Percentiles rank a stretch among this genome's conserved stretches.
Evolutionary conservation across 2,888 invertebrate species (phyloP).

Genomic region (Erebia ligea): DNA sequence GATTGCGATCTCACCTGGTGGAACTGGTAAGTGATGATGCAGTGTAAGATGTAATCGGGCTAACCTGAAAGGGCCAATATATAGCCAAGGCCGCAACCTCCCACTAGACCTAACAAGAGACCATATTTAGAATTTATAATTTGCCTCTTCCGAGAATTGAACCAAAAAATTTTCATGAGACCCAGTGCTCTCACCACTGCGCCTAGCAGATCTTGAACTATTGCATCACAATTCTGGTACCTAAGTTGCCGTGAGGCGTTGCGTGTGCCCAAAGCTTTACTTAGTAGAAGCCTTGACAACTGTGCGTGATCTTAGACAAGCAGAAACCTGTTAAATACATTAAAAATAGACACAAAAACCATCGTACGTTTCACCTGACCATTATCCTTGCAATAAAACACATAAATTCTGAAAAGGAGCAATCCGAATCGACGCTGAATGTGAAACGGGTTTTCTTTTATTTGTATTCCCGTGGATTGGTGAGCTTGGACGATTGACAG

Average conservation of each 20-base stretch:
- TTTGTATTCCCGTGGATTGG: conserved; percentile 31
- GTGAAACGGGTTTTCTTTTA: conserved; percentile 19
- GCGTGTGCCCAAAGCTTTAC: neutral
- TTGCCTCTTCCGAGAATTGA: too few relatives aligned
- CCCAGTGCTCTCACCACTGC: too few relatives aligned
- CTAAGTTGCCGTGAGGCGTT: neutral
- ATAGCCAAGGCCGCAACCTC: too few relatives aligned
- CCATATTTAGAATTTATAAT: too few relatives aligned
- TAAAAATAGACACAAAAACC: conserved; percentile 1
- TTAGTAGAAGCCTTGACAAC: neutral
- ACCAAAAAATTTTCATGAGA: too few relatives aligned
- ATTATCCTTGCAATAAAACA: conserved; percentile 19
- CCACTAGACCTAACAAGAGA: too few relatives aligned
- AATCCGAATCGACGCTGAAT: conserved; percentile 18
- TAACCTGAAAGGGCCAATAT: too few relatives aligned
- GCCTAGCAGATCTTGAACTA: too few relatives aligned
- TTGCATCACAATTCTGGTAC: neutral
- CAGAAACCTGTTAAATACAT: neutral
- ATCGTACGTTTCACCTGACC: conserved; percentile 9
- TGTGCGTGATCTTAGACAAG: neutral
- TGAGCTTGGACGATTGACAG: conserved; percentile 57
- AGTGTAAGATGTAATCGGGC: too few relatives aligned
- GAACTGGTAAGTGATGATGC: too few relatives aligned
- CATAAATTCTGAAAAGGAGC: conserved; percentile 13
- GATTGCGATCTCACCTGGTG: too few relatives aligned